A percentile compares a stretch with the other conserved stretches of the same genome.
phyloP scores from a whole-genome alignment of 2,888 invertebrate genomes.

The Gortyna flavago region DNA sequence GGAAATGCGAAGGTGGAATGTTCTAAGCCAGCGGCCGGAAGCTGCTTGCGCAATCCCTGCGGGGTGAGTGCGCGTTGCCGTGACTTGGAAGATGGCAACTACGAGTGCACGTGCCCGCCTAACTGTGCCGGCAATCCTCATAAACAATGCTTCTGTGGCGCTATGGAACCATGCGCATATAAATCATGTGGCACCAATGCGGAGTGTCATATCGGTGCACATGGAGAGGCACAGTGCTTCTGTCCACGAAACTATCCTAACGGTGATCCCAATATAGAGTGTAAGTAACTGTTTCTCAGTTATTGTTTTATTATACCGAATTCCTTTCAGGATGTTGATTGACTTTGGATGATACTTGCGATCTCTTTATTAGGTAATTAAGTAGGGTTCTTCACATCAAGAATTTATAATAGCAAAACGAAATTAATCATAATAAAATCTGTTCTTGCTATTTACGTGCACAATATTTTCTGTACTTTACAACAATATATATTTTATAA shows the following conservation, averaged over 20 bases:
- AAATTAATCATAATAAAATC: no score
- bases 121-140: slow-evolving; percentile 95
- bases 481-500: not conserved
- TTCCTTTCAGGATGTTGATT: slow-evolving; percentile 11
- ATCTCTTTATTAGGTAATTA: not conserved
- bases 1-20: slow-evolving; percentile 96
- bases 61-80: slow-evolving; percentile 95
- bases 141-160: slow-evolving; percentile 94
- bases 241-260: slow-evolving; percentile 95
- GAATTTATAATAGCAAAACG: not conserved
- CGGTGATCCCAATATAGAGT: slow-evolving; percentile 96
- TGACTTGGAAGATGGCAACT: slow-evolving; percentile 93
- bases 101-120: slow-evolving; percentile 94
- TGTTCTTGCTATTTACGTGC: no score
- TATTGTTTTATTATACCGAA: slow-evolving; percentile 22
- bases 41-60: slow-evolving; percentile 95
- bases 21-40: slow-evolving; percentile 92
- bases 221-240: slow-evolving; percentile 94
- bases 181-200: slow-evolving; percentile 96
- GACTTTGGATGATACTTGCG: not conserved
- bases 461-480: not conserved
- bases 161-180: slow-evolving; percentile 93
- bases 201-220: slow-evolving; percentile 92
- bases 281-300: slow-evolving; percentile 89
- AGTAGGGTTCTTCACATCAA: not conserved